Evolutionary conservation across 2,113 vertebrate genomes (phyloP).

Genomic region (Trachemys scripta): DNA sequence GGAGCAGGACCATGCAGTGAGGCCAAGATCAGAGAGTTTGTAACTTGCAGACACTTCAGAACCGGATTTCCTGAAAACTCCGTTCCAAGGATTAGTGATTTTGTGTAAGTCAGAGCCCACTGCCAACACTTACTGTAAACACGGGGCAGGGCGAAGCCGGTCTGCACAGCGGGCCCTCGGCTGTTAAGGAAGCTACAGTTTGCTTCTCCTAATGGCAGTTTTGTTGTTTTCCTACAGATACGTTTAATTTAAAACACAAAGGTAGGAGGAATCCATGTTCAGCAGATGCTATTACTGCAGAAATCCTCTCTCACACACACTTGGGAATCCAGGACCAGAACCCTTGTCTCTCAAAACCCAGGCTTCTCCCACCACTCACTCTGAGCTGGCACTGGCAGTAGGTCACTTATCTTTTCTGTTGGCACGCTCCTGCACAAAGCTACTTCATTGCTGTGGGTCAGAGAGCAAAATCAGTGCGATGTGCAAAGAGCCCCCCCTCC

Average conservation of each 20-base stretch:
- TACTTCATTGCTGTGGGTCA: background rate
- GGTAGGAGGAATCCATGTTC: accelerated
- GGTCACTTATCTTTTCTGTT: background rate
- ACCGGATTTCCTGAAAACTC: constrained; percentile 33
- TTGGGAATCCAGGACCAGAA: background rate
- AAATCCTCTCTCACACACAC: accelerated
- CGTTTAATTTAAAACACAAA: background rate
- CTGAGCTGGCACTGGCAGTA: background rate
- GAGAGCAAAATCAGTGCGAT: background rate
- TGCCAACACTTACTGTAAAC: constrained; percentile 65
- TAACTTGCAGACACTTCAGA: accelerated
- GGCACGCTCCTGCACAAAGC: accelerated
- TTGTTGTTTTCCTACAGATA: background rate
- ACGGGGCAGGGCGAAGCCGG: constrained; percentile 52
- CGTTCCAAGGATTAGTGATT: background rate
- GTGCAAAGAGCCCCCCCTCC: background rate
- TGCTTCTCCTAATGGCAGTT: background rate
- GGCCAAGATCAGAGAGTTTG: background rate
- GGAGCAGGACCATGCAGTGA: background rate
- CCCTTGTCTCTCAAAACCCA: accelerated
- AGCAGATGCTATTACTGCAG: background rate
- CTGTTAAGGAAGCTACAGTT: background rate
- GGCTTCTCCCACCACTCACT: background rate
- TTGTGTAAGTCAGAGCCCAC: constrained; percentile 19
- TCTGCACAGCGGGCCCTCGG: background rate